A percentile compares a stretch with the other conserved stretches of the same genome.
phyloP scores from a whole-genome alignment of 1,140 invertebrate species.

The Lepeophtheirus salmonis region DNA sequence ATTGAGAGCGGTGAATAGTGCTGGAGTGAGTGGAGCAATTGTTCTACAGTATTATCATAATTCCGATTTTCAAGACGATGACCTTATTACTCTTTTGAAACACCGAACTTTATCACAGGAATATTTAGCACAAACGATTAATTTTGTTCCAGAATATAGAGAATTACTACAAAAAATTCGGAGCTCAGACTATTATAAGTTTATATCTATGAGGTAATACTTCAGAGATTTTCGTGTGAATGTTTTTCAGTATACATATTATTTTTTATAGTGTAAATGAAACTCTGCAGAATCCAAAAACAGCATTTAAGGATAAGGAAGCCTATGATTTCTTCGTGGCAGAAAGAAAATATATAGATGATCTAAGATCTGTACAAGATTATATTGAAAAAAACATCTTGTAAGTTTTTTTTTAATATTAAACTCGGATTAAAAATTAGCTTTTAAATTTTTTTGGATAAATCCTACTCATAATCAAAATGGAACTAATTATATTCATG shows the following conservation, averaged over 20 bases:
- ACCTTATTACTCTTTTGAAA: not conserved
- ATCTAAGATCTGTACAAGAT: not conserved
- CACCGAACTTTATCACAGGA: not conserved
- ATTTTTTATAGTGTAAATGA: not conserved
- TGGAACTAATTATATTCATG: too few relatives aligned
- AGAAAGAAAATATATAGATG: not conserved
- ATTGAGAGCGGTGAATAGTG: not conserved
- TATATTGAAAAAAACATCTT: not conserved
- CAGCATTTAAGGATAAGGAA: not conserved
- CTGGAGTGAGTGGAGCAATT: not conserved
- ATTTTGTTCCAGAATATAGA: not conserved
- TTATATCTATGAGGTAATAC: not conserved
- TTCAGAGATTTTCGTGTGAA: not conserved
- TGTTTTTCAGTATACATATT: too few relatives aligned
- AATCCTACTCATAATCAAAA: too few relatives aligned
- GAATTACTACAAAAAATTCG: not conserved
- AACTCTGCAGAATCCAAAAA: not conserved
- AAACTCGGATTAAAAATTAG: too few relatives aligned
- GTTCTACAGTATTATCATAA: not conserved
- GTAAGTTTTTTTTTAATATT: not conserved
- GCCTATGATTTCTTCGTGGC: not conserved
- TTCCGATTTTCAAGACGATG: not conserved
- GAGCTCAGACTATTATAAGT: not conserved
- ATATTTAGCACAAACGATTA: not conserved
- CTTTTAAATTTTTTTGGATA: too few relatives aligned